Conservation (phyloP, 2,113 vertebrate genomes). For the Spermophilus dauricus region DNA sequence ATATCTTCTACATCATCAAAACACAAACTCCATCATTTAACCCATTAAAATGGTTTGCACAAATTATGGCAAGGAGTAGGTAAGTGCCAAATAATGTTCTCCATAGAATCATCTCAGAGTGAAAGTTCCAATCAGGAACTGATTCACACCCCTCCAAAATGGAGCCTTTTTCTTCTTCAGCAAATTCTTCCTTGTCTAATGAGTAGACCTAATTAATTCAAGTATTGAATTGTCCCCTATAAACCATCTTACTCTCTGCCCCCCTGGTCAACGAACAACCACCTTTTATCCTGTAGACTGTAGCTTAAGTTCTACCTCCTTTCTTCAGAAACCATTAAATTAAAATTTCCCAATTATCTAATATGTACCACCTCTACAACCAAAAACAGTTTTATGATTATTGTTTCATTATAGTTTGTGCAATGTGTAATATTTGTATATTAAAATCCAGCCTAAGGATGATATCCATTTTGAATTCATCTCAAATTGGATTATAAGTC, state of each 20-base stretch:
- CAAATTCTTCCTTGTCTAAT: constrained; percentile 11
- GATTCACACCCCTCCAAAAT: background rate
- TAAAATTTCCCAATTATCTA: background rate
- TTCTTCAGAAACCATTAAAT: constrained; percentile 5
- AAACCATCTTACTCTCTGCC: background rate
- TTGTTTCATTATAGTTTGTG: background rate
- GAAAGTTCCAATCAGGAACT: background rate
- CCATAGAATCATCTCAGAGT: background rate
- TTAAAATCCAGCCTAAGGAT: background rate
- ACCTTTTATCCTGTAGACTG: background rate
- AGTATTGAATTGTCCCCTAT: background rate
- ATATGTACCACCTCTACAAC: background rate
- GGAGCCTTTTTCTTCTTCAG: background rate
- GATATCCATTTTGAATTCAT: too few species aligned
- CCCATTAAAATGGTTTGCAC: background rate
- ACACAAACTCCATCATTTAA: background rate
- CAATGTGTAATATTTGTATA: background rate
- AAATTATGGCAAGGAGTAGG: background rate
- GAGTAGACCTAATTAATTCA: background rate
- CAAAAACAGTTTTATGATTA: background rate
- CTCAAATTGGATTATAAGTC: background rate
- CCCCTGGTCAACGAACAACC: background rate
- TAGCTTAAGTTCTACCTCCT: background rate
- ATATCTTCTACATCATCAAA: background rate
- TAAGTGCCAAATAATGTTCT: background rate